Base-by-base conservation (phyloP, 1,140 invertebrate genomes). In the Leptinotarsa defecta region DNA sequence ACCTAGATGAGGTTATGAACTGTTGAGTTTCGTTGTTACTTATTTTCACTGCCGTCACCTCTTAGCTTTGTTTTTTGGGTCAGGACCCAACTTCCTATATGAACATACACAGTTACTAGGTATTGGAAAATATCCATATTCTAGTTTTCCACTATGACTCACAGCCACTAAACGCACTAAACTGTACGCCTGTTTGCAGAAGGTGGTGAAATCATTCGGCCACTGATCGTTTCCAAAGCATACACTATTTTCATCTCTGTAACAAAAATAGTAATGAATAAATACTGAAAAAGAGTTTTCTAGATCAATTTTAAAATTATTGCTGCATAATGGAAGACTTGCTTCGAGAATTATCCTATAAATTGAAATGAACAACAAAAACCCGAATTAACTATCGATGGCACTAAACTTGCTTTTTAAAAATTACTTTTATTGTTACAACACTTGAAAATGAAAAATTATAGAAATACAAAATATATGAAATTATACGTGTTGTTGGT, bases 81-180 rank as follows among this genome's bases (percentile, higher is more conserved):
- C 52, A 19, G 52, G 52, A 17, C 52, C 52, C 52, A 57, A 57
- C 52, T 69, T 72, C 34, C 57, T 72, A 48, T 72, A 72, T 4
- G 70, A 61, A 52, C 81, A 82, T 3, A 81, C 77, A 49, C 81
- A 82, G 3, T 77, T 80, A 62, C 79, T 82, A 3, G 81, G 81
- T 22, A 82, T 76, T 20, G 74, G 70, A 73, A 82, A 82, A 63
- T 76, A 78, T 34, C 76, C 77, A 74, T 79, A 81, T 71, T 81
- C 78, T 19, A 82, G 48, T 64, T 76, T 76, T 34, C 76, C 74
- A 68, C 61, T 43, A 15, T 76, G 49, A 24, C 68, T 77, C 4
- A 79, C 63, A 4, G 76, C 74, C 22, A 82, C 65, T 48, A 82
- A 71, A 49, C 79, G 74, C 6, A 82, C 76, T 13, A 77, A 74